Percentiles rank a stretch among this genome's conserved stretches.
These are phyloP conservation scores for Mirounga angustirostris DNA, from an alignment of 2,113 vertebrate species.

Conservation along the genomic window DNA sequence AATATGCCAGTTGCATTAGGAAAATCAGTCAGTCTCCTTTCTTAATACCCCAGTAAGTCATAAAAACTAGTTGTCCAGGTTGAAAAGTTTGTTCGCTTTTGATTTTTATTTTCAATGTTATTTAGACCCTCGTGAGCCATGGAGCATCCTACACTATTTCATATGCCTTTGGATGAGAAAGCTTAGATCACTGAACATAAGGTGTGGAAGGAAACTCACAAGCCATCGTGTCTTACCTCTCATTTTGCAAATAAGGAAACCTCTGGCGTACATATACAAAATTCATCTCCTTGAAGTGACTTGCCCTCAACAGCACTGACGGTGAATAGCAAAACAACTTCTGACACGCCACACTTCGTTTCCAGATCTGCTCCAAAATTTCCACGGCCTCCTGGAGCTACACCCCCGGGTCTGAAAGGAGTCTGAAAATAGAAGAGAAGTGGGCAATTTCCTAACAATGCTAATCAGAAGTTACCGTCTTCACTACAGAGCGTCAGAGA, in stretches of 20 bases:
- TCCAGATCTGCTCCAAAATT: neutral
- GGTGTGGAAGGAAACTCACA: neutral
- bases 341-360: neutral
- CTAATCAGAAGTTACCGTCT: constrained; percentile 58
- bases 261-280: neutral
- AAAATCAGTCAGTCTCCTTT: neutral
- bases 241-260: neutral
- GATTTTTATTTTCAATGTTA: constrained; percentile 16
- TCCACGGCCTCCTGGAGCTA: neutral
- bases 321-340: neutral
- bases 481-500: constrained; percentile 56
- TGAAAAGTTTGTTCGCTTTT: neutral
- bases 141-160: neutral
- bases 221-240: neutral
- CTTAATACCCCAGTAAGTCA: neutral
- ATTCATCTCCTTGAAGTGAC: neutral
- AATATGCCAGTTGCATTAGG: neutral
- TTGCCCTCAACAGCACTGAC: neutral
- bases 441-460: constrained; percentile 70
- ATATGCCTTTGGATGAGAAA: constrained; percentile 7
- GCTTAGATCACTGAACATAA: neutral
- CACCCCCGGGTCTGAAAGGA: constrained; percentile 46
- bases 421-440: constrained; percentile 61
- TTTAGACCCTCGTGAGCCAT: neutral
- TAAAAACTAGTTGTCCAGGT: neutral